phyloP scores from a whole-genome alignment of 2,888 invertebrate species.

The Anaspis maculata region DNA sequence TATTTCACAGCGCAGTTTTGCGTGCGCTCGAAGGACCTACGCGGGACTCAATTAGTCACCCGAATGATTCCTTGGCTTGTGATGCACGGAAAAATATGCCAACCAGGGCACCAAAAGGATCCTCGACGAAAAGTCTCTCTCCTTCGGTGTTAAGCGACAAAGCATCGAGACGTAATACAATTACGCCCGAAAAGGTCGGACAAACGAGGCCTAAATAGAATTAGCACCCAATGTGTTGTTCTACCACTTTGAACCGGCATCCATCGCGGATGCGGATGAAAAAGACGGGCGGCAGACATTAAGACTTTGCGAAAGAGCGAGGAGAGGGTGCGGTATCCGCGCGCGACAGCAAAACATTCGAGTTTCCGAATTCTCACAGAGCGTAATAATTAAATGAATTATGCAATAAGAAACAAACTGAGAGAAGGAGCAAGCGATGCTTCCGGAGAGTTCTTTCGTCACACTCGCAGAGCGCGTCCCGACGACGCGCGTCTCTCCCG shows the following conservation, averaged over 20 bases:
- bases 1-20: too few relatives aligned
- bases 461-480: conserved; percentile 12
- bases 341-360: conserved; percentile 23
- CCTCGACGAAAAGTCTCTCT: too few relatives aligned
- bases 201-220: conserved; percentile 41
- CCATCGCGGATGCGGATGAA: too few relatives aligned
- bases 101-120: too few relatives aligned
- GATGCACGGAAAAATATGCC: too few relatives aligned
- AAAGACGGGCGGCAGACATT: too few relatives aligned
- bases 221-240: conserved; percentile 42
- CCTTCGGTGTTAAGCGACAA: conserved; percentile 16
- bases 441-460: conserved; percentile 20
- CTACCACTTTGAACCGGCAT: conserved; percentile 28
- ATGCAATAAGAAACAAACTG: conserved; percentile 35
- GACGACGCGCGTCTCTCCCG: conserved; percentile 14
- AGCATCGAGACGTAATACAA: conserved; percentile 29
- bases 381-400: conserved; percentile 38
- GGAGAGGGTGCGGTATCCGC: too few relatives aligned
- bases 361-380: conserved; percentile 23
- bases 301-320: too few relatives aligned
- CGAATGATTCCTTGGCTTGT: too few relatives aligned
- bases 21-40: too few relatives aligned
- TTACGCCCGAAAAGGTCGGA: conserved; percentile 34
- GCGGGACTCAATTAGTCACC: too few relatives aligned
- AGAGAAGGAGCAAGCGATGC: conserved; percentile 11